These are phyloP conservation scores for Phocoena phocoena DNA, from an alignment of 2,113 vertebrate genomes.

Conservation along the genomic window DNA sequence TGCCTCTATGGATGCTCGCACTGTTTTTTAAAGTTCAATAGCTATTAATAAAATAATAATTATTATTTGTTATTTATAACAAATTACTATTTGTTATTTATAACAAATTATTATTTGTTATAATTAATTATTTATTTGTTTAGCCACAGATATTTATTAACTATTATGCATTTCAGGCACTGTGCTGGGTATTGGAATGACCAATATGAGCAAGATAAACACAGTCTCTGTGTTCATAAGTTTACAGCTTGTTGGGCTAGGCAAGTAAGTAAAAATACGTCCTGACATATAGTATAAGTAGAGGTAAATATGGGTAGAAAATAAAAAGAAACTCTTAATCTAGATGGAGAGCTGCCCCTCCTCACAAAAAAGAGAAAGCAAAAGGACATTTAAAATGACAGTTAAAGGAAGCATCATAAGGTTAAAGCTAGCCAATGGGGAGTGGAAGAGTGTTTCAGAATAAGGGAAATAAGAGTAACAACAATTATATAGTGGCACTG, in stretches of 20 bases:
- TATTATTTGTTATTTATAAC: no score
- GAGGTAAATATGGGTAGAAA: background rate
- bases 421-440: background rate
- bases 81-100: no score
- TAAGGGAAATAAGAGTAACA: background rate
- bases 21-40: background rate
- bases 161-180: background rate
- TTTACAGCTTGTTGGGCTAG: background rate
- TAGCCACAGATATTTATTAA: background rate
- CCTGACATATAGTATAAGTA: background rate
- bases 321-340: background rate
- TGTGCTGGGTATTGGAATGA: background rate
- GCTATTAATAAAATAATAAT: background rate
- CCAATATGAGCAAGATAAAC: background rate
- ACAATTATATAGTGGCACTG: rapidly evolving
- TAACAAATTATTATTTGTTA: no score
- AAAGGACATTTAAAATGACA: background rate
- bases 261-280: background rate
- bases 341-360: background rate
- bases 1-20: rapidly evolving
- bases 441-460: background rate
- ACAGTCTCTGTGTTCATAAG: background rate
- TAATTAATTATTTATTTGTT: background rate
- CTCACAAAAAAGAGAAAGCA: no score
- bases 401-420: background rate